Evolutionary conservation across 2,113 vertebrate species (phyloP), one percentile per base, ranked within the genome.

Genomic region (Apodemus sylvaticus): DNA sequence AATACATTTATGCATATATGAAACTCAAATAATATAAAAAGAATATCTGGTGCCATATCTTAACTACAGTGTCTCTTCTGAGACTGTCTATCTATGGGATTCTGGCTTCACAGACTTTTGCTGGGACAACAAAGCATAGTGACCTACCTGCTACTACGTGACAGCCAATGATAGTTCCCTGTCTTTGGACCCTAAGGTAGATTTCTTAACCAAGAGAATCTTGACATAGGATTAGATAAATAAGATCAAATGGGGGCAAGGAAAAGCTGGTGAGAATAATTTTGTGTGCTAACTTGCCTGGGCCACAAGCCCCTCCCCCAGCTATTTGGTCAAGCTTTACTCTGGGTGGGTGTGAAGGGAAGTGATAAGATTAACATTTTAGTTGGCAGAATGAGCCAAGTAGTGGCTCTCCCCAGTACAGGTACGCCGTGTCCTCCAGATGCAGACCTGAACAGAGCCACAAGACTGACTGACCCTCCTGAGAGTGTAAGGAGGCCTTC

Each of bases 51-150:
- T 26, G 12, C 1, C 51, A 17, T 39, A 20, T 4, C 1, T 39
- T 74, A 13, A 9, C 55, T 48, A 53, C 29, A 3, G 0, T 5
- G 36, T 73, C 10, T 9, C 10, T 13, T 36, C 42, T 4, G 5
- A 36, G n/a, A 19, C 0, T 19, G 6, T 31, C 42, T 19, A 8
- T 31, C 42, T 34, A 5, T 51, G 20, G 26, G 31, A 20, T 19
- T 1, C 5, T 20, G 3, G 19, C 17, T 39, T 5, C 13, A 10
- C 13, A 13, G 0, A 36, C 14, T 36, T 22, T 45, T 10, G 2
- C 22, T 39, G 14, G 17, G 26, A 7, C 36, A 2, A 36, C 71
- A 7, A 8, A 16, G 16, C 22, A 2, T 9, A 14, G 11, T 34
- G 22, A 68, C 60, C 86, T 24, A 5, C 48, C 8, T 34, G 26